phyloP scores from a whole-genome alignment of 2,113 vertebrate species.

The Erinaceus europaeus region DNA sequence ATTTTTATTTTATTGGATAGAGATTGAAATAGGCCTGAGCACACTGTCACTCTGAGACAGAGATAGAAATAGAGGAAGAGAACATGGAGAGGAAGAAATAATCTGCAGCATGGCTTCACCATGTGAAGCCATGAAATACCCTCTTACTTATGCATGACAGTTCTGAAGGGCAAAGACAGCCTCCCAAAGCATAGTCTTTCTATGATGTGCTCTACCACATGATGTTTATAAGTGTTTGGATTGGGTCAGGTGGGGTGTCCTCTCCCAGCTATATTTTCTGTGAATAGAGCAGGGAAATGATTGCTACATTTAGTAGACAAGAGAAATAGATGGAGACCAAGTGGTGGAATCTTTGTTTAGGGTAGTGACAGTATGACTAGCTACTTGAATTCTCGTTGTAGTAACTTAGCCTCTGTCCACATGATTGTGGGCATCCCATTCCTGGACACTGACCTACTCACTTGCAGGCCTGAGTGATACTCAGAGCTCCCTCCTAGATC shows the following conservation, averaged over 20 bases:
- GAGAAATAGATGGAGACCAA: neutral
- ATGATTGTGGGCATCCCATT: neutral
- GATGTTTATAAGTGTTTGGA: neutral
- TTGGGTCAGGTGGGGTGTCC: neutral
- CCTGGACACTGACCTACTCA: too few species aligned
- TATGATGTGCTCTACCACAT: neutral
- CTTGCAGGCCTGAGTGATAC: too few species aligned
- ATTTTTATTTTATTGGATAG: too few species aligned
- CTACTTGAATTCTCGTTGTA: neutral
- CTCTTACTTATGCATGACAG: neutral
- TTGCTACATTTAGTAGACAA: neutral
- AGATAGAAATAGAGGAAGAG: too few species aligned
- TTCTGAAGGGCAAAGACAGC: neutral
- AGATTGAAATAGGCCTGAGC: too few species aligned
- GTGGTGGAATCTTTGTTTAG: neutral
- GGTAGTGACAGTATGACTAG: neutral
- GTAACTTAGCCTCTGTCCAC: neutral
- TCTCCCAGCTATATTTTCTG: neutral
- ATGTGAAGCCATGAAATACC: neutral
- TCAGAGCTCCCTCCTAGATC: neutral
- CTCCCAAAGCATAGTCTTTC: neutral
- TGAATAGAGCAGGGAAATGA: neutral
- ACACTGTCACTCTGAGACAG: too few species aligned
- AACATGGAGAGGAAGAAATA: too few species aligned
- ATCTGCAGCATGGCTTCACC: too few species aligned